Evolutionary conservation across 2,888 invertebrate species (phyloP), one percentile per base, ranked within the genome.

Genomic region (Gymnosoma rotundatum): DNA sequence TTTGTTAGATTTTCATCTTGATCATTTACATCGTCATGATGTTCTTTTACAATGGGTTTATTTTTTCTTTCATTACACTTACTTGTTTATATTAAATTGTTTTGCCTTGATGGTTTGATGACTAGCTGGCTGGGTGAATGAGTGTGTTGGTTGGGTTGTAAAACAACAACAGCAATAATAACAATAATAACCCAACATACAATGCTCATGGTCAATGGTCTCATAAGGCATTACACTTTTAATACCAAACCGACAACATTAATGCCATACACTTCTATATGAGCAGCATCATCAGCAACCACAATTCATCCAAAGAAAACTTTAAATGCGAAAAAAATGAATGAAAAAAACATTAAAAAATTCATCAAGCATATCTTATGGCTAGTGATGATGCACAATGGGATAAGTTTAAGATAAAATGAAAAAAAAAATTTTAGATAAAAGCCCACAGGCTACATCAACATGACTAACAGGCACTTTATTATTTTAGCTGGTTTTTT

Each of bases 171-270:
- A 67, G n/a, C 18, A 67, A 67, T 60, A 67, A 60, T 18, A 48
- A 76, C 48, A 72, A 80, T 60, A 67, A 80, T 67, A 80, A 80
- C 52, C 67, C 81, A 82, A 75, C 75, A 76, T 76, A 82, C 60
- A 82, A 76, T 72, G 75, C 89, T 89, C 90, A 90, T 90, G 90
- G 91, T 90, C 90, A 90, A 91, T 91, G 90, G 89, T 91, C 89
- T 89, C 89, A 88, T 86, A 88, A 88, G 88, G 89, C 88, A 89
- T 88, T 88, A 89, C 87, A 87, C 88, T 87, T 86, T 88, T 86
- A 75, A 70, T 82, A 64, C 64, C 42, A 63, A 56, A 64, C 45
- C 73, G 63, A 70, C 75, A 75, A 48, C 61, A 74, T 50, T 60
- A 70, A 78, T 69, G 42, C 52, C 61, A 61, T 61, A 42, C 60